Base-by-base conservation (phyloP, 2,888 invertebrate species). In the Poecilus cupreus region DNA sequence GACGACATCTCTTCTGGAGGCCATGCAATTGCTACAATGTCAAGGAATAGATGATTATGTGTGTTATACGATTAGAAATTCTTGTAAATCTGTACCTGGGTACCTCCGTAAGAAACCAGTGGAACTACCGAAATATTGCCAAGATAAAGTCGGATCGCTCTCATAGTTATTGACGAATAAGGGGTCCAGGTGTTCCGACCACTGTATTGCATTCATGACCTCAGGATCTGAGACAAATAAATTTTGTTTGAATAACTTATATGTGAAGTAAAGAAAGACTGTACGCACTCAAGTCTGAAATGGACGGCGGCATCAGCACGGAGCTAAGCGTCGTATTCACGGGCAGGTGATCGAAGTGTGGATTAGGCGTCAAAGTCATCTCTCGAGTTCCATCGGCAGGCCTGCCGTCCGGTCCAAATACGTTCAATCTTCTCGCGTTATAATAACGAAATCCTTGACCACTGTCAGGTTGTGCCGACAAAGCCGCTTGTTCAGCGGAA, bases 51-150 rank as follows among this genome's bases (percentile, higher is more conserved):
- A 74, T 74, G 10, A 24, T 22, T 2, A 51, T 20, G 16, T 46
- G 5, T 51, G n/a, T 18, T 13, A 57, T 22, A 22, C 24, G n/a
- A n/a, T n/a, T n/a, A n/a, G n/a, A n/a, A 32, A 16, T 60, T 70
- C 5, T 70, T 70, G 13, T 4, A 39, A 70, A 70, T 39, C 18
- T 16, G 10, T 85, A 94, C 98, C 98, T 88, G 99, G 99, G 91
- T 96, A 99, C 86, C 97, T 93, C 86, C 99, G 91, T 89, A 99
- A 93, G 89, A 98, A 98, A 72, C 99, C 99, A 0, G 94, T 92
- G n/a, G 97, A 95, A 78, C 98, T 97, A 75, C 99, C 98, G 90
- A 97, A 99, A 90, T 98, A 98, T 90, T 99, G 99, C 97, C 98
- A 99, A n/a, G 97, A 96, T 51, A 98, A 91, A 0, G 96, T 94